Evolutionary conservation across 2,113 vertebrate species (phyloP).

Genomic region (Gnathonemus echidnorhynchus): DNA sequence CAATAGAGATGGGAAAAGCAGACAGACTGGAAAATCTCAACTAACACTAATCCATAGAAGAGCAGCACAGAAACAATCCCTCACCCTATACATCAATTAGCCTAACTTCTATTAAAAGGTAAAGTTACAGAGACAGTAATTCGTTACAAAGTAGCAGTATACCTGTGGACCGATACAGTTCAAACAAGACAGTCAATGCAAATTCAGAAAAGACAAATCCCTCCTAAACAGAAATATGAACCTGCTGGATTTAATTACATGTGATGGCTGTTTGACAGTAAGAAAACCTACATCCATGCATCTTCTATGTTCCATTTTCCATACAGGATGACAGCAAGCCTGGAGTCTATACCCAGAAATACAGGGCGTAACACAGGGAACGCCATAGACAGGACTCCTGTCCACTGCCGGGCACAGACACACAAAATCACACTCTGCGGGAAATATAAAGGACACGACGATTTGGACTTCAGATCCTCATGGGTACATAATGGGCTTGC

Average conservation of each 20-base stretch:
- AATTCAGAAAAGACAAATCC: not conserved
- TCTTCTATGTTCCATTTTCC: not conserved
- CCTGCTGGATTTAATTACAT: not conserved
- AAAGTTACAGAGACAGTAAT: not conserved
- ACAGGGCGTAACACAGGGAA: not conserved
- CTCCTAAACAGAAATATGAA: not conserved
- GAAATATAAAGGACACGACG: not conserved
- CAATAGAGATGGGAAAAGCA: not conserved
- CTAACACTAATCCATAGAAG: not conserved
- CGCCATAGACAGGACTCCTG: not conserved
- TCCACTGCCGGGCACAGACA: not conserved
- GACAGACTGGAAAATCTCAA: not conserved
- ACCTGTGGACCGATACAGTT: not conserved
- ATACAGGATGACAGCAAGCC: not conserved
- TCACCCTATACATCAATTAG: not conserved
- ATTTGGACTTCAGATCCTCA: not conserved
- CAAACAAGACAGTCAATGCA: not conserved
- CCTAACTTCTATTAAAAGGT: conserved; percentile 3
- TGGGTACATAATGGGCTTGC: not conserved
- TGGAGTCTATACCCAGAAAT: not conserved
- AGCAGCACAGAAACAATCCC: not conserved
- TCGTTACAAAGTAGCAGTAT: not conserved
- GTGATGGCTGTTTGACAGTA: not conserved
- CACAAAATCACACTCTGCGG: not conserved
- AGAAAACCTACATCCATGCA: not conserved